Evolutionary conservation across 2,888 invertebrate genomes (phyloP), one percentile per base, ranked within the genome.

Genomic region (Atherix ibis): DNA sequence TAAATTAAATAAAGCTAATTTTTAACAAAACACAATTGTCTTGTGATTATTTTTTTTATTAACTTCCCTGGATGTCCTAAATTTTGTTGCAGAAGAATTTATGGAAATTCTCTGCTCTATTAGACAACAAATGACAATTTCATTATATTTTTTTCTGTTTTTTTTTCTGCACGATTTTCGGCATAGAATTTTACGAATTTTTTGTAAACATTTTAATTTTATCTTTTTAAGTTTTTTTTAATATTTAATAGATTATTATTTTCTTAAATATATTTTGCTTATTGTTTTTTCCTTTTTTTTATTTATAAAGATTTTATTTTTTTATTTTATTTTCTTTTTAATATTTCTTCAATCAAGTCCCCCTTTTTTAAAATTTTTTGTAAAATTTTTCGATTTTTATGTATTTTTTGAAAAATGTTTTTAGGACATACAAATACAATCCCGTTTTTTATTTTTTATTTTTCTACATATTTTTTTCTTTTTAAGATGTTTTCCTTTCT

Each of bases 401-500:
- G 30, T 6, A 8, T 30, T 30, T 30, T 30, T 30, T 18, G 3
- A 10, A 27, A 6, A 10, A 9, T 27, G 5, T 27, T 27, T 22
- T 22, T 10, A 10, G 6, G 6, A 22, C 10, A n/a, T n/a, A n/a
- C n/a, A n/a, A n/a, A 10, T 22, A 10, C 6, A 22, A 8, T 6
- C 22, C 6, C 10, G 10, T 22, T 22, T 22, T 22, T 10, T 22
- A 8, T 22, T 22, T 22, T 22, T 22, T 22, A 8, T 6, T 22
- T 22, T 22, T 6, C 6, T 22, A 8, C 10, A 8, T 22, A 22
- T 6, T 22, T 22, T 22, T 22, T 6, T 10, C 14, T 27, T 27
- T 27, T 27, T n/a, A 9, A n/a, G 5, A n/a, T 27, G 22, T 36
- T 19, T 27, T 33, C 10, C 14, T 34, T n/a, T 28, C 19, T 15